Conservation (phyloP, 2,797 vertebrate genomes). For the Chrosomus eos region DNA sequence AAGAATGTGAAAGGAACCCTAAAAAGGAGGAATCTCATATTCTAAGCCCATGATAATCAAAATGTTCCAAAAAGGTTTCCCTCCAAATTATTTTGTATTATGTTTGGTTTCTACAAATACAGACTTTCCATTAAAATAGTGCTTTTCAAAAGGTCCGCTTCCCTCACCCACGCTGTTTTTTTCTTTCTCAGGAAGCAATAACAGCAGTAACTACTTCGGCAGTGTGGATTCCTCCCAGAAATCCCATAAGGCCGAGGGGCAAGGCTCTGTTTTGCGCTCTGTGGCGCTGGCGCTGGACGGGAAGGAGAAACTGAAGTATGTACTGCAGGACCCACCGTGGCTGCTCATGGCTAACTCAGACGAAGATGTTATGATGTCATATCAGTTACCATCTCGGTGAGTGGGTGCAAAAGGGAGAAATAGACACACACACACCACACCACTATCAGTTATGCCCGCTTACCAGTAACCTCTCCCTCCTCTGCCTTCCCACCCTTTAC, state of each 20-base stretch:
- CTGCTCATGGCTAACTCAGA: conserved; percentile 80
- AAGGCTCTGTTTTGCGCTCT: conserved; percentile 7
- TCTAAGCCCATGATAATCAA: not conserved
- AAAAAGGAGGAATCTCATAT: not conserved
- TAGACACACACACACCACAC: too few species aligned
- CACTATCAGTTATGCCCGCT: conserved; percentile 46
- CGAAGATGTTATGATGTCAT: conserved; percentile 82
- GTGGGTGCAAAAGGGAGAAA: conserved; percentile 46
- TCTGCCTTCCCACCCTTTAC: not conserved
- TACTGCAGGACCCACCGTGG: conserved; percentile 84
- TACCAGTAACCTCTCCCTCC: not conserved
- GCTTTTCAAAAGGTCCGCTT: not conserved
- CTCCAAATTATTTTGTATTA: not conserved
- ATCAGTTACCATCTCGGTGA: conserved; percentile 91
- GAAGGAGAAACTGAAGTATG: conserved; percentile 68
- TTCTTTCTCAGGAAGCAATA: conserved; percentile 77
- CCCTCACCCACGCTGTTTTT: conserved; percentile 6
- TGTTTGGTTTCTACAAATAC: not conserved
- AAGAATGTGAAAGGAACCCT: not conserved
- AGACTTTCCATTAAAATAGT: not conserved
- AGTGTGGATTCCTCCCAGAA: conserved; percentile 87
- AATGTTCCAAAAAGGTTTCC: not conserved
- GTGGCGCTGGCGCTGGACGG: conserved; percentile 64
- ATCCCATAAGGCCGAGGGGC: conserved; percentile 70
- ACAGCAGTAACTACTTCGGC: conserved; percentile 89